Evolutionary conservation across 2,888 invertebrate species (phyloP), one percentile per base, ranked within the genome.

Genomic region (Caenorhabditis angaria): DNA sequence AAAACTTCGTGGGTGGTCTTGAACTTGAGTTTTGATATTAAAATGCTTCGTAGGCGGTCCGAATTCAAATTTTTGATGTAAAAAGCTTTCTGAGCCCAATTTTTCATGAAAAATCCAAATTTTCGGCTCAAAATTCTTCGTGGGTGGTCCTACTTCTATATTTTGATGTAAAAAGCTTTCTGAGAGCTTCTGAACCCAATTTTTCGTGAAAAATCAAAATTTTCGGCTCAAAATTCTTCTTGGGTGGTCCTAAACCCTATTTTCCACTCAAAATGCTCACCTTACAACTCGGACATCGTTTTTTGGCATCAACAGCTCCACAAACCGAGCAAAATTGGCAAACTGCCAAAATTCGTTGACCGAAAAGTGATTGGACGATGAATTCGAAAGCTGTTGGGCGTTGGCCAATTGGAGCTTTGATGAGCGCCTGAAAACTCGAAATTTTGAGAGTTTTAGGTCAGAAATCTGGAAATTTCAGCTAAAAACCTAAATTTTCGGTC

Each of bases 221-320:
- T 12, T 12, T n/a, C 14, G 35, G 27, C n/a, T n/a, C n/a, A n/a
- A n/a, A 14, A 14, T 48, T 48, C 8, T 48, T 12, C 4, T 48
- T 48, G 10, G 10, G 5, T 48, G 10, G 12, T 8, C n/a, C n/a
- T 10, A n/a, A 48, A 48, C 14, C 14, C 6, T 35, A 35, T 35
- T 35, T 35, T 35, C 14, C 63, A 4, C 18, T n/a, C n/a, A 27
- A 22, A 35, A 80, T 81, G 90, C 94, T 95, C 24, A 86, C 86
- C 90, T 94, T 95, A 89, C 97, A 99, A 88, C 94, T 94, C 12
- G 95, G 93, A 89, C 97, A 99, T 88, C 95, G 94, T 88, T 95
- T 96, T 8, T 92, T 91, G 0, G 95, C 94, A 81, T 93, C 92
- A 83, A 94, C 93, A 84, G 94, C 93, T 0, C 93, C 93, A 86